These are phyloP conservation scores for Lasioglossum lativentre DNA, from an alignment of 2,888 invertebrate species.

Conservation along the genomic window DNA sequence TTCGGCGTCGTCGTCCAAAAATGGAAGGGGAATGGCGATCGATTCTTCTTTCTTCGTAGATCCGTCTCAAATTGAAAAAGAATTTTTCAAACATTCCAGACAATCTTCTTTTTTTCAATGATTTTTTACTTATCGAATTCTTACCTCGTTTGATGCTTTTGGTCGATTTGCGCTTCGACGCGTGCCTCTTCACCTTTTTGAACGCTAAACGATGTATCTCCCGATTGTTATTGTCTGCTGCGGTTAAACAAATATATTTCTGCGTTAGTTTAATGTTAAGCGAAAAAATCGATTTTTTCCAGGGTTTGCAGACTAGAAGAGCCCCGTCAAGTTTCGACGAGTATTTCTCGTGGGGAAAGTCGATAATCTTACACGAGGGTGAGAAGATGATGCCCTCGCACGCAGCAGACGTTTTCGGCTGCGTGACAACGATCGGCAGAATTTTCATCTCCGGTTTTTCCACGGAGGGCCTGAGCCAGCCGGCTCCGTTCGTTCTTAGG, in stretches of 20 bases:
- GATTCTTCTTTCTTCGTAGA: conserved; percentile 28
- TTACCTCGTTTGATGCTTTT: conserved; percentile 48
- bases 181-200: conserved; percentile 32
- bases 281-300: too few species aligned
- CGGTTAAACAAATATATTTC: conserved; percentile 20
- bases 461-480: conserved; percentile 85
- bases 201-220: conserved; percentile 27
- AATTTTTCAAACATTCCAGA: neutral
- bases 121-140: neutral
- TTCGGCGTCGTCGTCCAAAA: conserved; percentile 86
- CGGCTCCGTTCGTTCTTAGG: conserved; percentile 87
- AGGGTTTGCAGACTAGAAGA: neutral
- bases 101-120: neutral
- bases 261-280: too few species aligned
- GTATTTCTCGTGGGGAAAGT: neutral
- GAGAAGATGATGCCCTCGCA: conserved; percentile 76
- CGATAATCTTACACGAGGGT: conserved; percentile 59
- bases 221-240: neutral
- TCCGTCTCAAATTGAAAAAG: conserved; percentile 17
- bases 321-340: neutral
- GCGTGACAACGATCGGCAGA: conserved; percentile 72
- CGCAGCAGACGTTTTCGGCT: conserved; percentile 69
- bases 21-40: conserved; percentile 86
- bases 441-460: conserved; percentile 58
- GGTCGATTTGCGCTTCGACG: conserved; percentile 41